phyloP scores from a whole-genome alignment of 2,888 invertebrate genomes.

The Altica lythri region DNA sequence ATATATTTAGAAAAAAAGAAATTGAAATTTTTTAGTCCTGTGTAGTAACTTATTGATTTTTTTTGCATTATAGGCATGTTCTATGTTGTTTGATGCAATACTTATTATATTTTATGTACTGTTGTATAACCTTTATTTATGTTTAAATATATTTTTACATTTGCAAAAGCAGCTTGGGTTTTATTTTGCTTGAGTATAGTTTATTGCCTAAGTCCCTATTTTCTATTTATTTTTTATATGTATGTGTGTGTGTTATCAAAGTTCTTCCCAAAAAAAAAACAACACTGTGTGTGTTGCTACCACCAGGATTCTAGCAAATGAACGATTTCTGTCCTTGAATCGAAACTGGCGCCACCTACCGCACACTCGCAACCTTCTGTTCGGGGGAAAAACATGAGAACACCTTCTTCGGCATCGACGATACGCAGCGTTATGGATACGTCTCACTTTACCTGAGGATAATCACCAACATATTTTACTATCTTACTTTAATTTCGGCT shows the following conservation, averaged over 20 bases:
- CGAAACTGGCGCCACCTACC: constrained; percentile 38
- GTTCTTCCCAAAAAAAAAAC: constrained; percentile 22
- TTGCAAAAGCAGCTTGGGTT: constrained; percentile 58
- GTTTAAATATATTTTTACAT: constrained; percentile 60
- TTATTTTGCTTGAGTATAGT: constrained; percentile 53
- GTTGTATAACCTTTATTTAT: constrained; percentile 59
- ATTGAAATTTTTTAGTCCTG: constrained; percentile 47
- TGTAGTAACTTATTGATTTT: constrained; percentile 51
- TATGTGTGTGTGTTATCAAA: constrained; percentile 25
- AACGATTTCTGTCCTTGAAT: constrained; percentile 33
- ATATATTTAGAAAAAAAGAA: too few species aligned
- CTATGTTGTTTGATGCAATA: constrained; percentile 59
- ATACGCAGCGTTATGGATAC: constrained; percentile 14
- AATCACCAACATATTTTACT: too few species aligned
- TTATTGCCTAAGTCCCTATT: constrained; percentile 36
- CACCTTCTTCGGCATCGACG: constrained; percentile 37
- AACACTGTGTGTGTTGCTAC: constrained; percentile 50
- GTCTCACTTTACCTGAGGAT: background rate
- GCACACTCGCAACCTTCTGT: constrained; percentile 40
- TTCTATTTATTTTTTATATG: constrained; percentile 34
- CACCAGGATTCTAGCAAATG: constrained; percentile 47
- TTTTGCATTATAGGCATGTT: constrained; percentile 58
- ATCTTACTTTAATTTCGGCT: too few species aligned
- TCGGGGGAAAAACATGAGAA: constrained; percentile 29
- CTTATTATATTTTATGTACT: constrained; percentile 59